These are phyloP conservation scores for Heliconius melpomene DNA, from an alignment of 1,140 invertebrate genomes.

Conservation along the genomic window DNA sequence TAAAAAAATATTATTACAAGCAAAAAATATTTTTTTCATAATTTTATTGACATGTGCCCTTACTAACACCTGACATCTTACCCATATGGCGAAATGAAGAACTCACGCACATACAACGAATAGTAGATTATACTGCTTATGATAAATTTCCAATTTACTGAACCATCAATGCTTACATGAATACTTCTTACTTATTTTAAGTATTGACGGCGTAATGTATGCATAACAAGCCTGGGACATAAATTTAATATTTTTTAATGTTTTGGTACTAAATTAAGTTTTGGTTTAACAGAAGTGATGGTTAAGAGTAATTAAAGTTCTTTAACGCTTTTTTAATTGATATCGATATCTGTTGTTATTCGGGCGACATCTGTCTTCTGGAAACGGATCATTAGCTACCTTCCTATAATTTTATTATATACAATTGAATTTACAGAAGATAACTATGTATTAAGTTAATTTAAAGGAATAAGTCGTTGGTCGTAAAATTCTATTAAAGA, in stretches of 20 bases:
- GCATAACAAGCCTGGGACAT: neutral
- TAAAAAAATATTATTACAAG: neutral
- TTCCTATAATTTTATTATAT: neutral
- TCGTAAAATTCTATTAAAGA: neutral
- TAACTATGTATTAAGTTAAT: neutral
- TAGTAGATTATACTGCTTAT: neutral
- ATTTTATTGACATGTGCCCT: conserved; percentile 60
- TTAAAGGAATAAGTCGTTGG: neutral
- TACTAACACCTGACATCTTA: conserved; percentile 68
- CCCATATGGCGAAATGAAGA: conserved; percentile 62
- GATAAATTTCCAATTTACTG: neutral
- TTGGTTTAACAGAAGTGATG: conserved; percentile 47
- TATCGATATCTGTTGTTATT: conserved; percentile 42
- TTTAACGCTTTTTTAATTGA: conserved; percentile 56
- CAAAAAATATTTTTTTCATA: neutral
- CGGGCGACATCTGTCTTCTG: conserved; percentile 54
- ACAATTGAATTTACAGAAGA: neutral
- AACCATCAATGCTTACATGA: conserved; percentile 25
- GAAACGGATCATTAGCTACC: conserved; percentile 27
- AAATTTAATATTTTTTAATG: too few relatives aligned
- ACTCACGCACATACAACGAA: conserved; percentile 48
- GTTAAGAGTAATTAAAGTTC: conserved; percentile 62
- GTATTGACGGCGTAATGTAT: conserved; percentile 22
- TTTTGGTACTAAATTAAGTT: conserved; percentile 20
- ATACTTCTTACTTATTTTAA: neutral